Percentiles rank a stretch among this genome's conserved stretches.
Conservation (phyloP, 2,113 vertebrate species). For the Strix aluco region DNA sequence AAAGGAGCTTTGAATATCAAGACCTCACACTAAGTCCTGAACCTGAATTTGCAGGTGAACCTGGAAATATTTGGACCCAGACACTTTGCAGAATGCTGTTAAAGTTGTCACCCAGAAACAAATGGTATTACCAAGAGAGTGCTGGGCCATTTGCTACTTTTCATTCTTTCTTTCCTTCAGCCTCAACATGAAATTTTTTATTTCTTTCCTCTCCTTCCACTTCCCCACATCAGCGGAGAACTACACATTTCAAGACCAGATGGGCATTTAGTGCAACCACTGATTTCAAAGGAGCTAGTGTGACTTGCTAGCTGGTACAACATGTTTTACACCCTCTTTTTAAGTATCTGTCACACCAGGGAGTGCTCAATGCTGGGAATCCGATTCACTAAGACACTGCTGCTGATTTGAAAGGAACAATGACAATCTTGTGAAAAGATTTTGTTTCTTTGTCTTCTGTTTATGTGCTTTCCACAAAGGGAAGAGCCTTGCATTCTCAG, state of each 20-base stretch:
- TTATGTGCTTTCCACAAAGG: conserved; percentile 23
- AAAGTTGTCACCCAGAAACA: background rate
- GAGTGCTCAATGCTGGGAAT: background rate
- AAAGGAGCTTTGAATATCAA: background rate
- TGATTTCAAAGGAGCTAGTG: background rate
- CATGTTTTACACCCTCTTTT: background rate
- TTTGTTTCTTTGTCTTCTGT: conserved; percentile 17
- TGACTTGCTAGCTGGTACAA: background rate
- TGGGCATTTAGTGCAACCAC: background rate
- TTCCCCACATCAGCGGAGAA: background rate
- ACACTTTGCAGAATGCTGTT: background rate
- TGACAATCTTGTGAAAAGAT: background rate
- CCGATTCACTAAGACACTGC: background rate
- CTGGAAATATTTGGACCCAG: background rate
- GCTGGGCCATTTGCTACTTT: background rate
- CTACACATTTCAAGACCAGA: background rate
- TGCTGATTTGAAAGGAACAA: background rate
- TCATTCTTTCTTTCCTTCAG: background rate
- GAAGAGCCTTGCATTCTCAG: background rate
- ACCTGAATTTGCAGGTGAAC: background rate
- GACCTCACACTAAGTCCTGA: background rate
- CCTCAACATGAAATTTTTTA: background rate
- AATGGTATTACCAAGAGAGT: background rate
- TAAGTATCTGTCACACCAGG: background rate
- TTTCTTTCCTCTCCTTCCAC: background rate